Percentiles rank a stretch among this genome's conserved stretches.
These are phyloP conservation scores for Ricordea florida DNA, from an alignment of 92 coral and sea anemone species.

Conservation along the genomic window DNA sequence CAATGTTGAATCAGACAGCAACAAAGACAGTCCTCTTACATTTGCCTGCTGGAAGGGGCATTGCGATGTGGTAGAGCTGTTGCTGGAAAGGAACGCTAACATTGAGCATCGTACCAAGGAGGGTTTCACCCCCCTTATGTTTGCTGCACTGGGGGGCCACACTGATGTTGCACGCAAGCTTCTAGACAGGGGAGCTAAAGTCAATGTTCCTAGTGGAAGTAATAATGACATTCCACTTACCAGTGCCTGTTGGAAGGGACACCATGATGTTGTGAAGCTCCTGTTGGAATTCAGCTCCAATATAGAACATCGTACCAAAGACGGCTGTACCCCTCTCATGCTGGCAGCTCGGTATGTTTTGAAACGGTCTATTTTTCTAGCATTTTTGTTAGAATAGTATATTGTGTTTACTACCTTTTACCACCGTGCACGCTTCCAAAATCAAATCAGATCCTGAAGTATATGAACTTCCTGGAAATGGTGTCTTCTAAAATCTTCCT, in stretches of 20 bases:
- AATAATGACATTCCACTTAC: slow-evolving; percentile 99
- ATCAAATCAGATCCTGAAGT: too few species aligned
- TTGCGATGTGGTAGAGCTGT: slow-evolving; percentile 94
- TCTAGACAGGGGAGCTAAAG: slow-evolving; percentile 90
- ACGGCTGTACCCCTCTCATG: slow-evolving; percentile 99
- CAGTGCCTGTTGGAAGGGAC: slow-evolving; percentile 99
- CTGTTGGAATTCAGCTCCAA: slow-evolving; percentile 91
- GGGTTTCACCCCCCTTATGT: slow-evolving; percentile 99
- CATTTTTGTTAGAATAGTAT: too few species aligned
- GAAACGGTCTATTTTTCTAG: too few species aligned
- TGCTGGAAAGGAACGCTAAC: slow-evolving; percentile 92
- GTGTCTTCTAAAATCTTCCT: too few species aligned
- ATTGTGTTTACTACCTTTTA: too few species aligned
- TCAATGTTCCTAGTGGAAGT: slow-evolving; percentile 98
- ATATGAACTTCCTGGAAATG: too few species aligned
- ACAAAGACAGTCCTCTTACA: slow-evolving; percentile 99
- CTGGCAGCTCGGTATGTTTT: slow-evolving; percentile 95
- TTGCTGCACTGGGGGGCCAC: slow-evolving; percentile 99
- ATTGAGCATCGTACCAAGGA: slow-evolving; percentile 99
- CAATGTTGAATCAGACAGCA: slow-evolving; percentile 99
- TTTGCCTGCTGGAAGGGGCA: slow-evolving; percentile 99
- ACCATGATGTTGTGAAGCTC: slow-evolving; percentile 96
- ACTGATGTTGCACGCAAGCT: slow-evolving; percentile 96
- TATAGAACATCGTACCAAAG: slow-evolving; percentile 98
- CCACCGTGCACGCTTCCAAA: too few species aligned